Conservation (phyloP, 1,140 invertebrate genomes). For the Caligus rogercresseyi region DNA sequence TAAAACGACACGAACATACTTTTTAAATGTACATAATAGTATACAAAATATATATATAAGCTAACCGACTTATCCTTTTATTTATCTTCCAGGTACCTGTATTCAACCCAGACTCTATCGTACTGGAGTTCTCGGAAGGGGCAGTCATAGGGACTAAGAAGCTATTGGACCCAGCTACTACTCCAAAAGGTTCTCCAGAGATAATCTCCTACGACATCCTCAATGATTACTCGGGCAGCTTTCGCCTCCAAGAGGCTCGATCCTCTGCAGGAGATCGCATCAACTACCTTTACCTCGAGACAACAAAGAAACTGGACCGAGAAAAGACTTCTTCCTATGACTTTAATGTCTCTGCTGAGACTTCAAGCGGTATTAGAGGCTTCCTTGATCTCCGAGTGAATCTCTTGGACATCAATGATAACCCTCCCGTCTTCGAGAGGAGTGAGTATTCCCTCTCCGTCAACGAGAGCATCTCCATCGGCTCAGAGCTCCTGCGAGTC, state of each 20-base stretch:
- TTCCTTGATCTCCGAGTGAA: slow-evolving; percentile 74
- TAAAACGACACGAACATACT: no score
- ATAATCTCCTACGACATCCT: slow-evolving; percentile 57
- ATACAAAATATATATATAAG: no score
- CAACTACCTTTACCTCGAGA: slow-evolving; percentile 73
- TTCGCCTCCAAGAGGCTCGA: slow-evolving; percentile 54
- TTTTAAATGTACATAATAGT: no score
- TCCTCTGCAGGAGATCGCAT: not conserved
- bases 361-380: slow-evolving; percentile 63
- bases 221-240: slow-evolving; percentile 39
- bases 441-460: slow-evolving; percentile 76
- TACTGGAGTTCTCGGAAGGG: slow-evolving; percentile 72
- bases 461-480: slow-evolving; percentile 72
- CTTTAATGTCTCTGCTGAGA: slow-evolving; percentile 70
- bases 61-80: no score
- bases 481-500: slow-evolving; percentile 71
- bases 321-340: slow-evolving; percentile 63
- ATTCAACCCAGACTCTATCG: slow-evolving; percentile 69
- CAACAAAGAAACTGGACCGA: slow-evolving; percentile 66
- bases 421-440: slow-evolving; percentile 79
- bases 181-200: slow-evolving; percentile 28
- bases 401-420: slow-evolving; percentile 82
- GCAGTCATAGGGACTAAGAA: slow-evolving; percentile 65
- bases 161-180: slow-evolving; percentile 62
- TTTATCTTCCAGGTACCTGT: slow-evolving; percentile 74